Evolutionary conservation across 1,140 invertebrate species (phyloP), one percentile per base, ranked within the genome.

Genomic region (Homarus americanus): DNA sequence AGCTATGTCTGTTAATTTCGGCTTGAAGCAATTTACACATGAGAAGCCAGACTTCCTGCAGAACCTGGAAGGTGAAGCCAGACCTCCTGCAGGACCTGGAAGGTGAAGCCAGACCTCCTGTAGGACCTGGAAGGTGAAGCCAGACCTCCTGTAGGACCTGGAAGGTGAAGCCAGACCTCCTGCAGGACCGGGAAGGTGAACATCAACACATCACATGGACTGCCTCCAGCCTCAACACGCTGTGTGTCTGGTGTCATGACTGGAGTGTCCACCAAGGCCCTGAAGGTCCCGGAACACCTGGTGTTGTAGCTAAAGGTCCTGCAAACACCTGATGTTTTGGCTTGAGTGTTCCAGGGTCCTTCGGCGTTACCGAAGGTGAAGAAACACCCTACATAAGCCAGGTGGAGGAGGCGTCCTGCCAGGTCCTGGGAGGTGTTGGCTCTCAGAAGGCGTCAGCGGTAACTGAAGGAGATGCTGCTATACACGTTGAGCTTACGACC

Each of bases 1-100:
- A 38, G 20, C 20, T 15, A 72, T 17, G 9, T 76, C 7, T 78
- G 76, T 78, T 44, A 78, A 78, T 78, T 28, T 32, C 28, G 28
- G 76, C 44, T 44, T 78, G 44, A 78, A 78, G 76, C 76, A 78
- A 41, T 78, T 78, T 78, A 78, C 76, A 78, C 7, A 9, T 69
- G 63, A 69, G 63, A 69, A 69, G 12, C 63, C 63, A 69, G 12
- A 69, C 63, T 20, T 63, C 58, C 58, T 63, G 4, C 20, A 63
- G 20, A 20, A 0, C 58, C 24, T 24, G n/a, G n/a, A n/a, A n/a
- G n/a, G n/a, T n/a, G 63, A 69, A 69, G 12, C 63, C 63, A 69
- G 12, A 69, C 63, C 58, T 63, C 58, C 58, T 63, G 4, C 20
- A 63, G 20, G 58, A 0, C 58, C 24, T 24, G n/a, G n/a, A n/a